These are phyloP conservation scores for Spinus pinus DNA, from an alignment of 2,797 vertebrate species.

Conservation along the genomic window DNA sequence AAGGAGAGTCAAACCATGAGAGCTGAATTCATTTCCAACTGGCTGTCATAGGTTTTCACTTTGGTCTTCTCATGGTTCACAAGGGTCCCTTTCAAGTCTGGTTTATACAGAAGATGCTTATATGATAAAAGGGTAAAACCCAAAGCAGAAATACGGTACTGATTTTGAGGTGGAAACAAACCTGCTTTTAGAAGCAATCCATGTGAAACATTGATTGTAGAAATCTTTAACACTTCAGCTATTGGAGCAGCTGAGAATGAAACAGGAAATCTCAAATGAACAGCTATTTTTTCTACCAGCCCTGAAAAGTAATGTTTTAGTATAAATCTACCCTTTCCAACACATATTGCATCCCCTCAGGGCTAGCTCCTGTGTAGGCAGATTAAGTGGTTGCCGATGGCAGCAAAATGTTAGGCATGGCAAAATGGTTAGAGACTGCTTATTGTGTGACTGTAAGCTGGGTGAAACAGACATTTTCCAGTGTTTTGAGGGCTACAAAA, in stretches of 20 bases:
- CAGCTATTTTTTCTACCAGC: constrained; percentile 38
- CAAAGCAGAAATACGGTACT: constrained; percentile 1
- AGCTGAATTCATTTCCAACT: constrained; percentile 68
- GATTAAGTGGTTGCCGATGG: constrained; percentile 58
- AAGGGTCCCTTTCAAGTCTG: constrained; percentile 71
- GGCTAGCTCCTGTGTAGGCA: constrained; percentile 42
- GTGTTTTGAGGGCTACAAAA: neutral
- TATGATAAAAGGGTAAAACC: constrained; percentile 48
- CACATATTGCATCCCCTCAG: constrained; percentile 57
- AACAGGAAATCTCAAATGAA: constrained; percentile 63
- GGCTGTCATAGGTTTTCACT: constrained; percentile 63
- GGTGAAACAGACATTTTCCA: constrained; percentile 28
- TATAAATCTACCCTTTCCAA: constrained; percentile 44
- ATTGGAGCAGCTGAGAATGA: constrained; percentile 38
- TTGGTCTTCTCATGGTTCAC: constrained; percentile 61
- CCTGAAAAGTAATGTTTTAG: constrained; percentile 42
- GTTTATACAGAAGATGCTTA: constrained; percentile 61
- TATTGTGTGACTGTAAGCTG: constrained; percentile 8
- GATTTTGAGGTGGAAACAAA: constrained; percentile 53
- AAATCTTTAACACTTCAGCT: constrained; percentile 57
- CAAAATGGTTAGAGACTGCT: constrained; percentile 42
- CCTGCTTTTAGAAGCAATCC: constrained; percentile 17
- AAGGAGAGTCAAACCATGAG: constrained; percentile 61
- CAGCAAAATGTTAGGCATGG: constrained; percentile 40
- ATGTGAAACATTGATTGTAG: constrained; percentile 25